Evolutionary conservation across 2,888 invertebrate species (phyloP), one percentile per base, ranked within the genome.

Genomic region (Chloromyia formosa): DNA sequence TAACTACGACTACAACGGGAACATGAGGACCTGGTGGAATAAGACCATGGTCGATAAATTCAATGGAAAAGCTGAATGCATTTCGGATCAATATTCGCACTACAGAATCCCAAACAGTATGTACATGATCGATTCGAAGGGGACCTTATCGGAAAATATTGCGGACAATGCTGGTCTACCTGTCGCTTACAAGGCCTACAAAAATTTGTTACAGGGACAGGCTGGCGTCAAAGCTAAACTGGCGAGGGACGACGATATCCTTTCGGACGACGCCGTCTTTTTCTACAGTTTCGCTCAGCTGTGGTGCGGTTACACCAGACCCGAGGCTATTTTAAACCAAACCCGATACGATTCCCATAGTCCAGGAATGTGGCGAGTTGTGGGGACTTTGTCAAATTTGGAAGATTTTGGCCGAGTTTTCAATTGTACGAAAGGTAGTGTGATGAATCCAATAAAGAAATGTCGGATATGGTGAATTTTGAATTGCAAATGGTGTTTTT

Each of bases 121-220:
- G 76, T 88, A 91, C 85, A 87, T 89, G 74, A 86, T 92, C 9
- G 90, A 93, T 80, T 92, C 92, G 0, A 85, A 89, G 56, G 90
- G 90, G 79, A 95, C 95, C 0, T 90, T 92, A 84, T 88, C 75
- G 68, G 96, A 96, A 84, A 96, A 96, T 81, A 96, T 96, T 80
- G 96, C 96, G 0, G 96, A 96, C 83, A 96, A 96, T 81, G 96
- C 95, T 0, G 96, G 96, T 0, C 88, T 96, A 68, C 94, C 95
- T 82, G 93, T 95, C 84, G 92, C 95, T 0, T 96, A 92, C 79
- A 86, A 91, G 82, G 94, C 94, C 0, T 95, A 94, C 82, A 86
- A 90, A 77, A 88, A 89, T 78, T 94, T 93, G 91, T 85, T 92
- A 20, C 56, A 76, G 1, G 49, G 74, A 20, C 22, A 74, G 18